These are phyloP conservation scores for Globodera rostochiensis DNA, from an alignment of 1,140 invertebrate species.

Conservation along the genomic window DNA sequence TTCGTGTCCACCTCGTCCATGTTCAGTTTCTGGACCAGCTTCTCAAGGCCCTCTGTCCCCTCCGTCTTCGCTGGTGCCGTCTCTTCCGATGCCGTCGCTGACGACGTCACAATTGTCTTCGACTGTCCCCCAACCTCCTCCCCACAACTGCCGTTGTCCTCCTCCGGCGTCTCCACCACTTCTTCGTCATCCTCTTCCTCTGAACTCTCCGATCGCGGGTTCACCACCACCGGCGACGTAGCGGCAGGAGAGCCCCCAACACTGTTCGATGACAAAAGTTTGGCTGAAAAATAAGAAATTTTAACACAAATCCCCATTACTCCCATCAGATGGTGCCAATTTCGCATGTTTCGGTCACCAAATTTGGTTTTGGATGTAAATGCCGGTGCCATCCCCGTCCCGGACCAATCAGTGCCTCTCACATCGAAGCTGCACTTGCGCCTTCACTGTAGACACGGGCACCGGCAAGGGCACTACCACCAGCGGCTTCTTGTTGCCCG, in stretches of 20 bases:
- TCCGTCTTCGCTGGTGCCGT: background rate
- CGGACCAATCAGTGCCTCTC: background rate
- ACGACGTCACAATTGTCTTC: no score
- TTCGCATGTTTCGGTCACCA: no score
- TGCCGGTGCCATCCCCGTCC: background rate
- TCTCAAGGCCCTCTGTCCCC: background rate
- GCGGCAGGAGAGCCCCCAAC: background rate
- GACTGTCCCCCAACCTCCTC: no score
- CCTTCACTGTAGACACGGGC: background rate
- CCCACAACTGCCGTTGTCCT: no score
- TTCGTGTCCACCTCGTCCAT: background rate
- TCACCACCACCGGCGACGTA: background rate
- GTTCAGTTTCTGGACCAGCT: background rate
- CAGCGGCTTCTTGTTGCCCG: background rate
- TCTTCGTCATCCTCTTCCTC: constrained; percentile 19
- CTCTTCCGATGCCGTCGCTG: no score
- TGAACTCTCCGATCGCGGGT: constrained; percentile 20
- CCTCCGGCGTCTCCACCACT: no score
- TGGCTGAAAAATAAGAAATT: constrained; percentile 9
- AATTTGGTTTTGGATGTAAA: no score
- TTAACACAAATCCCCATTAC: no score
- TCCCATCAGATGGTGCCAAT: no score
- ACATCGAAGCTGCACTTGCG: background rate
- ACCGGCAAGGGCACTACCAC: background rate
- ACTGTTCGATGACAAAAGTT: constrained; percentile 27